These are phyloP conservation scores for Strigamia crassipes DNA, from an alignment of 2,888 invertebrate genomes.

Conservation along the genomic window DNA sequence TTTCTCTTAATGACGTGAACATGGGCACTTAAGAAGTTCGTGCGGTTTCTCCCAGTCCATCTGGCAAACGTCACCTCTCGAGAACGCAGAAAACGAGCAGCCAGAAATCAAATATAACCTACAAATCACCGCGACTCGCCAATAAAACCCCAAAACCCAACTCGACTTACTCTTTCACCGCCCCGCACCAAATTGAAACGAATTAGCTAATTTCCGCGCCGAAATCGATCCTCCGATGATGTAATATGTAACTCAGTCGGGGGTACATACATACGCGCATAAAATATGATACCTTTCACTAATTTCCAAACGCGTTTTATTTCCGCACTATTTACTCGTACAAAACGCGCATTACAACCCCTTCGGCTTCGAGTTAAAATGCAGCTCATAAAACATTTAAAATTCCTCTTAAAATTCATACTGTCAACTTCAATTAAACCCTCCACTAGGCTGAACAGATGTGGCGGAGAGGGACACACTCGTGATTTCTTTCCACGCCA, in stretches of 20 bases:
- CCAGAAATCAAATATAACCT: not conserved
- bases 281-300: slow-evolving; percentile 22
- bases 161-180: not conserved
- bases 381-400: slow-evolving; percentile 40
- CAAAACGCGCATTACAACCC: slow-evolving; percentile 39
- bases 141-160: not conserved
- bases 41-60: not conserved
- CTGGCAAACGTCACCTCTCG: not conserved
- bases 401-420: slow-evolving; percentile 42
- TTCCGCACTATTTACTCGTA: slow-evolving; percentile 35
- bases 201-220: not conserved
- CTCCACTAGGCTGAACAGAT: slow-evolving; percentile 40
- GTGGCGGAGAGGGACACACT: slow-evolving; percentile 35
- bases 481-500: slow-evolving; percentile 36
- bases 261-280: not conserved
- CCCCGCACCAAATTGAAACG: not conserved
- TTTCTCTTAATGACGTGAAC: not conserved
- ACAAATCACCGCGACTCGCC: not conserved
- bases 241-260: not conserved
- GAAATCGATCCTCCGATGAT: not conserved
- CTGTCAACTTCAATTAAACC: slow-evolving; percentile 42
- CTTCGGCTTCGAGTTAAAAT: slow-evolving; percentile 21
- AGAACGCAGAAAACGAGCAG: not conserved
- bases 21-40: not conserved
- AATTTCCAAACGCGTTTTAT: slow-evolving; percentile 18